These are phyloP conservation scores for Halocaridina rubra DNA, from an alignment of 2,888 invertebrate genomes.

Conservation along the genomic window DNA sequence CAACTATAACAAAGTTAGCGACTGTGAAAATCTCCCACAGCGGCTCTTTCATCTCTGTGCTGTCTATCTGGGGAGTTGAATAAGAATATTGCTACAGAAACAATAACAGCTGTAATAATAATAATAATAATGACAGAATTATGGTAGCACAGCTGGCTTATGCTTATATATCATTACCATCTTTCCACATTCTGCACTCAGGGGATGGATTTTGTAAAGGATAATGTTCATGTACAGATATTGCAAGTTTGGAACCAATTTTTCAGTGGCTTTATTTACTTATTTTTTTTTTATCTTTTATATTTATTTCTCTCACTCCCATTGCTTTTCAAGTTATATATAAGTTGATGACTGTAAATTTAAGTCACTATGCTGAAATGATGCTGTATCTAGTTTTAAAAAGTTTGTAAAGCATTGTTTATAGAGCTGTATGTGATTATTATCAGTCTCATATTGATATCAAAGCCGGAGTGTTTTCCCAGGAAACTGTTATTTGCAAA, in stretches of 20 bases:
- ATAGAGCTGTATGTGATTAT: not conserved
- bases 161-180: conserved; percentile 35
- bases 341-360: no score
- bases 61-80: not conserved
- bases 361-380: no score
- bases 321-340: no score
- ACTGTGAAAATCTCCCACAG: no score
- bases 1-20: no score
- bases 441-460: no score
- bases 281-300: no score
- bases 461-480: not conserved
- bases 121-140: conserved; percentile 5
- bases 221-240: no score
- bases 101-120: not conserved
- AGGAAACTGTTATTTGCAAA: no score
- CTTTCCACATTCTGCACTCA: conserved; percentile 47
- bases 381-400: no score
- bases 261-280: no score
- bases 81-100: conserved; percentile 21
- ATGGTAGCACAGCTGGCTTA: conserved; percentile 30
- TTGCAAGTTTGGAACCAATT: conserved; percentile 35
- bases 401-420: not conserved
- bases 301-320: no score
- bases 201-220: conserved; percentile 46
- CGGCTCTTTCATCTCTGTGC: not conserved